A percentile compares a stretch with the other conserved stretches of the same genome.
phyloP scores from a whole-genome alignment of 2,797 vertebrate genomes.

The Trichosurus vulpecula region DNA sequence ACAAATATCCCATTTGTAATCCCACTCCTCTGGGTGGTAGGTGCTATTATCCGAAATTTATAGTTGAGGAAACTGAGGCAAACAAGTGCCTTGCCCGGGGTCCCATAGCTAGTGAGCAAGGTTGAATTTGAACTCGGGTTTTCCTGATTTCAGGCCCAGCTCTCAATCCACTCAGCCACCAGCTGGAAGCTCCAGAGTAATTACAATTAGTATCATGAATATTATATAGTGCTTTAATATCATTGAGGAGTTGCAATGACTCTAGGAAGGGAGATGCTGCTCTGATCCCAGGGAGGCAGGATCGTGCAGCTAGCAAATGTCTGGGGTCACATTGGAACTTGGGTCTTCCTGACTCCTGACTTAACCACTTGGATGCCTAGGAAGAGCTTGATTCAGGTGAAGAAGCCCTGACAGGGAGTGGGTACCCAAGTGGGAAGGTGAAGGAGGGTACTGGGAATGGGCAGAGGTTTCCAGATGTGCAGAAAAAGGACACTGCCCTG shows the following conservation, averaged over 20 bases:
- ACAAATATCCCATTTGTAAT: not conserved
- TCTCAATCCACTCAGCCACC: not conserved
- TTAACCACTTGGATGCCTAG: not conserved
- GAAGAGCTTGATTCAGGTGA: not conserved
- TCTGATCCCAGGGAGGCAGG: not conserved
- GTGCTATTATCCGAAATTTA: not conserved
- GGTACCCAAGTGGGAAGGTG: not conserved
- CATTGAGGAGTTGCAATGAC: not conserved
- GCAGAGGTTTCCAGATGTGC: not conserved
- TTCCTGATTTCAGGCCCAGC: not conserved
- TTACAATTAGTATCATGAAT: not conserved
- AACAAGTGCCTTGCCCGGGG: not conserved
- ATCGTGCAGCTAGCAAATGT: not conserved
- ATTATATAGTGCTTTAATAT: not conserved
- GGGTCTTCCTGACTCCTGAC: too few species aligned
- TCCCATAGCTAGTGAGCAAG: not conserved
- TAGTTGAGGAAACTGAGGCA: not conserved
- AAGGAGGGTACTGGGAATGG: not conserved
- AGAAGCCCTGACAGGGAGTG: not conserved
- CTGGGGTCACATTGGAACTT: not conserved
- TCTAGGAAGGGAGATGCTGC: not conserved
- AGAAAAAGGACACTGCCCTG: not conserved
- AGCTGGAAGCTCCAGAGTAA: not conserved
- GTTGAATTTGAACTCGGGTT: not conserved
- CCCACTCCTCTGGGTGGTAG: not conserved